Percentiles rank a stretch among this genome's conserved stretches.
These are phyloP conservation scores for Rhinoraja longicauda DNA, from an alignment of 2,797 vertebrate species.

Conservation along the genomic window DNA sequence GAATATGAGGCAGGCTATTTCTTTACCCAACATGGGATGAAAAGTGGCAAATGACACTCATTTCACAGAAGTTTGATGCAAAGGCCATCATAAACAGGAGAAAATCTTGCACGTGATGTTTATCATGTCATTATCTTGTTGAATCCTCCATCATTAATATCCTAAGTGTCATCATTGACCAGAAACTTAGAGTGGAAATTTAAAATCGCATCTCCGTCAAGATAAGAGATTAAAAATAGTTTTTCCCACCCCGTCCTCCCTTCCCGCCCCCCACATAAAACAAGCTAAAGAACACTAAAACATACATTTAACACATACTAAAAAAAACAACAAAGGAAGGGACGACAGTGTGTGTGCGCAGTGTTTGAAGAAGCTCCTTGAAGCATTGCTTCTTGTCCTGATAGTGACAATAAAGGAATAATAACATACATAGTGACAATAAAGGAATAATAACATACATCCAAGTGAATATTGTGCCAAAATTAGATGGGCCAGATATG, in stretches of 20 bases:
- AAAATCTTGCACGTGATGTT: background rate
- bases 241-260: too few species aligned
- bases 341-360: too few species aligned
- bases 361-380: too few species aligned
- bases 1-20: background rate
- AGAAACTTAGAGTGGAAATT: too few species aligned
- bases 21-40: background rate
- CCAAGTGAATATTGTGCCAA: background rate
- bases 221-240: too few species aligned
- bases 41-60: background rate
- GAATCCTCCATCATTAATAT: background rate
- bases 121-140: background rate
- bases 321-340: too few species aligned
- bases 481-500: background rate
- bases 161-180: background rate
- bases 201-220: too few species aligned
- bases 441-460: too few species aligned
- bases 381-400: background rate
- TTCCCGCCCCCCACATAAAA: too few species aligned
- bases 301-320: too few species aligned
- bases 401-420: background rate
- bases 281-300: too few species aligned
- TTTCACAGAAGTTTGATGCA: background rate
- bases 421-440: background rate
- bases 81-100: background rate